phyloP scores from a whole-genome alignment of 2,113 vertebrate genomes.

The Marmota flaviventris region DNA sequence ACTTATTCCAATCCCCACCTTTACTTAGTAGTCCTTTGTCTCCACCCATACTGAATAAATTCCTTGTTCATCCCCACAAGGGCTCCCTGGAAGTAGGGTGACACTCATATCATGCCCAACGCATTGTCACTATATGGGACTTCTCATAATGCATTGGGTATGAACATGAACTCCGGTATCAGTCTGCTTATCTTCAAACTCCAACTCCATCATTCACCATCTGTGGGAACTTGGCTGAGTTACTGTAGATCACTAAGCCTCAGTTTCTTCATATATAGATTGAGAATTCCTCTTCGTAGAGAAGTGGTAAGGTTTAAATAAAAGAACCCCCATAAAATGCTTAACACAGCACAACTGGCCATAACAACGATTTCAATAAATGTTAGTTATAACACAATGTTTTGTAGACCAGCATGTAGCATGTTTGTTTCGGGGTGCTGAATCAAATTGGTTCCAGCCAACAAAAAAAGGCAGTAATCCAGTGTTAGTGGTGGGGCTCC shows the following conservation, averaged over 20 bases:
- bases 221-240: not conserved
- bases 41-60: not conserved
- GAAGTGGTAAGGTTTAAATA: not conserved
- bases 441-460: not conserved
- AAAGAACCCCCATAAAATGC: not conserved
- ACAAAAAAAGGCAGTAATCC: not conserved
- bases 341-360: not conserved
- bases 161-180: not conserved
- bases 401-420: not conserved
- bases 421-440: not conserved
- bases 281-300: not conserved
- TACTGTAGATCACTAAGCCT: not conserved
- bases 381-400: not conserved
- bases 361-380: not conserved
- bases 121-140: not conserved
- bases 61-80: not conserved
- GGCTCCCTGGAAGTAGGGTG: not conserved
- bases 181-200: not conserved
- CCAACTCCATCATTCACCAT: not conserved
- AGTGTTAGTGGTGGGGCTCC: not conserved
- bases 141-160: not conserved
- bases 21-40: not conserved
- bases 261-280: not conserved
- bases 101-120: not conserved
- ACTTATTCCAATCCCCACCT: not conserved